Evolutionary conservation across 2,797 vertebrate species (phyloP).

Genomic region (Peromyscus melanophrys): DNA sequence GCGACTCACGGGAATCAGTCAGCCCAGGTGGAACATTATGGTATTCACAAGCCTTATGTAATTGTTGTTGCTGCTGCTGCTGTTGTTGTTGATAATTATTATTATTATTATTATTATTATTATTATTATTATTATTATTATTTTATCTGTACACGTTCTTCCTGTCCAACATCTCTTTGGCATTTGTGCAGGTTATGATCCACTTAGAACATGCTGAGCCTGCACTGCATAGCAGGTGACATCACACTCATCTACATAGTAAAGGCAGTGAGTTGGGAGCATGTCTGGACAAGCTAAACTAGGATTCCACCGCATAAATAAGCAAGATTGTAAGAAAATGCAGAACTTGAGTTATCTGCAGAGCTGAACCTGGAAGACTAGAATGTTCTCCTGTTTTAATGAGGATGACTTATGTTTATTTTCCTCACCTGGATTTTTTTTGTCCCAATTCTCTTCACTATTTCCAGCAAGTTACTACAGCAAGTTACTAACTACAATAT

Average conservation of each 20-base stretch:
- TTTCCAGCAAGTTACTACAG: background rate
- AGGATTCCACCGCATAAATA: background rate
- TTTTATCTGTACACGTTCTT: background rate
- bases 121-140: background rate
- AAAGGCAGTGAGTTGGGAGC: background rate
- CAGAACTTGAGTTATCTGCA: conserved; percentile 23
- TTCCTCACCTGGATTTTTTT: background rate
- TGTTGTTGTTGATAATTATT: no score
- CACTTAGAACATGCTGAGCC: no score
- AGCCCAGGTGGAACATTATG: background rate
- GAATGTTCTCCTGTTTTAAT: background rate
- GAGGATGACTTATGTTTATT: background rate
- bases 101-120: background rate
- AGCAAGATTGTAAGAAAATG: background rate
- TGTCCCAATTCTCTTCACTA: background rate
- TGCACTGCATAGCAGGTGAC: no score
- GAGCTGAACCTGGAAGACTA: background rate
- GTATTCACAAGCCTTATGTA: background rate
- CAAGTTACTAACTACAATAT: background rate
- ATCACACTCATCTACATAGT: background rate
- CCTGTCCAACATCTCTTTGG: background rate
- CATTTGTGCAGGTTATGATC: background rate
- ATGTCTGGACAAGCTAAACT: background rate
- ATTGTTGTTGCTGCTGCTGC: background rate
- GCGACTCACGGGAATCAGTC: background rate